Conservation (phyloP, 2,888 invertebrate species). For the Ectobius pallidus region DNA sequence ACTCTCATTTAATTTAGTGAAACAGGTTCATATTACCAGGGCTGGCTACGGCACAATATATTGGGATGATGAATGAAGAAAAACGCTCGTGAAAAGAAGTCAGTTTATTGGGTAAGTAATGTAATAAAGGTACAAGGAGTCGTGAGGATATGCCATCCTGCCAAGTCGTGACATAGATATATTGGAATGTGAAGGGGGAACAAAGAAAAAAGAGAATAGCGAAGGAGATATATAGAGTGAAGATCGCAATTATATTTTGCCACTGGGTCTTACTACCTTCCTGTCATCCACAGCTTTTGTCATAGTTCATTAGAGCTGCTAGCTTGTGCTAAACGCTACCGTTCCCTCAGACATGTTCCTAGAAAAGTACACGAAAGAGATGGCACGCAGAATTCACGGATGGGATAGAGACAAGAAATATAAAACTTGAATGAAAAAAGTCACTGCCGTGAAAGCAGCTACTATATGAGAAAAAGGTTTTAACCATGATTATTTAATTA, state of each 20-base stretch:
- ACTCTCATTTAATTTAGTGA: too few species aligned
- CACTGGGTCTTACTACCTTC: slow-evolving; percentile 9
- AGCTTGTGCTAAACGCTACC: too few species aligned
- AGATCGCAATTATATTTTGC: slow-evolving; percentile 21
- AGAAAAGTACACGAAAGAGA: too few species aligned
- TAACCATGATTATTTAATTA: too few species aligned
- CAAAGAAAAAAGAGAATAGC: slow-evolving; percentile 22
- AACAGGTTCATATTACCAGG: too few species aligned
- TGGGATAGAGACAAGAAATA: too few species aligned
- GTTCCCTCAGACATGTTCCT: background rate
- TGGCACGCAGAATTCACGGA: too few species aligned
- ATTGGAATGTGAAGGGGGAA: slow-evolving; percentile 22
- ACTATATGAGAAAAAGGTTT: too few species aligned
- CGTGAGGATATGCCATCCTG: slow-evolving; percentile 14
- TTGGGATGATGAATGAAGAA: background rate
- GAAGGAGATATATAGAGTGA: slow-evolving; percentile 1
- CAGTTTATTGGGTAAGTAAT: slow-evolving; percentile 15
- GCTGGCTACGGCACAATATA: too few species aligned
- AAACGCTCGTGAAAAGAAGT: background rate
- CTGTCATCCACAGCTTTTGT: slow-evolving; percentile 28
- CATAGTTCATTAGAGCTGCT: slow-evolving; percentile 21
- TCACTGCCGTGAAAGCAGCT: too few species aligned
- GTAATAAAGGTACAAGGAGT: slow-evolving; percentile 27
- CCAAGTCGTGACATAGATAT: slow-evolving; percentile 15
- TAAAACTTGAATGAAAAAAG: too few species aligned